Conservation (phyloP, 2,113 vertebrate species). For the Colinus virginianus region DNA sequence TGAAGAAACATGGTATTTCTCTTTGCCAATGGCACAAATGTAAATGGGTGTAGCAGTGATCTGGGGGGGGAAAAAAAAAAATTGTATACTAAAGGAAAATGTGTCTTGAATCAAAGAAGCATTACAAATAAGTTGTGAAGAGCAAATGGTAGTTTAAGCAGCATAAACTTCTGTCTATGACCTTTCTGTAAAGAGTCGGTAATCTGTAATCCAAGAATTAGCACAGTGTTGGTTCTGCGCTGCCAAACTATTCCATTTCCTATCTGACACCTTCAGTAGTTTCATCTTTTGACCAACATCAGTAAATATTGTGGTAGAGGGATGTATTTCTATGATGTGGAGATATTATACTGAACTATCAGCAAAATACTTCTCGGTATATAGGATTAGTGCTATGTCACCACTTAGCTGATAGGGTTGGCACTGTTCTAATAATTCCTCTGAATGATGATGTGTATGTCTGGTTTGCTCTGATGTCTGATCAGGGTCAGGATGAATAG, state of each 20-base stretch:
- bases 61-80: neutral
- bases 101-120: neutral
- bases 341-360: neutral
- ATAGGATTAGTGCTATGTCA: neutral
- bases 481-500: neutral
- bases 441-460: neutral
- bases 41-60: neutral
- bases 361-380: neutral
- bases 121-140: neutral
- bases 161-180: neutral
- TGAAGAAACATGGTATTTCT: neutral
- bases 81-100: neutral
- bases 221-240: neutral
- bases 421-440: neutral
- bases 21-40: neutral
- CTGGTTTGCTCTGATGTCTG: neutral
- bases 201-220: neutral
- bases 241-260: neutral
- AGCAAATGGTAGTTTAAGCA: neutral
- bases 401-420: neutral
- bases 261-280: neutral
- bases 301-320: neutral
- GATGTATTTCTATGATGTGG: fast-evolving
- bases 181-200: neutral
- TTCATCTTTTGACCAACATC: neutral